Base-by-base conservation (phyloP, 2,797 vertebrate species). In the Rhinatrema bivittatum region DNA sequence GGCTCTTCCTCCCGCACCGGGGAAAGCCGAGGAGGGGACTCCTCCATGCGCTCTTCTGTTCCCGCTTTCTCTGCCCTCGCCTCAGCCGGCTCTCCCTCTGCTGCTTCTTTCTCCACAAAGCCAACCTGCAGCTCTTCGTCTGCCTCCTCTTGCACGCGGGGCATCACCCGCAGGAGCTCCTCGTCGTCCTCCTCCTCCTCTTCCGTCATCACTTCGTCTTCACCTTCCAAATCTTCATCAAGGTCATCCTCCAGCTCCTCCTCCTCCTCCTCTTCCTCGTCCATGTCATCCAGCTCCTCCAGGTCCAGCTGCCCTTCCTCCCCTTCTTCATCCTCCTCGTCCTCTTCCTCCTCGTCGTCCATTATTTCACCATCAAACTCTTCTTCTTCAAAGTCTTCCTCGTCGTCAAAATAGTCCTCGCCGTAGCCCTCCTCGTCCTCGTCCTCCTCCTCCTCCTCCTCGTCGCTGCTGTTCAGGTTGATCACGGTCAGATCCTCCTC, bases 381-480 rank as follows among this genome's bases (percentile, higher is more conserved):
- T 5, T 86, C 83, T 6, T 87, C 47, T 2, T 43, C 70, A 10
- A 72, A 75, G 12, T 70, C 50, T 19, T 78, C 82, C 1, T 85
- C 85, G 1, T 76, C 71, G 4, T 76, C 50, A 1, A 77, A 55
- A 1, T 84, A 84, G 1, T 74, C 75, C 0, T 83, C 85, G 0
- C 73, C 68, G 0, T 70, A 66, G 0, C 70, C 60, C 0, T 81
- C 87, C 0, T 90, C 82, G 4, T 88, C 85, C 2, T 91, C 88
- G 1, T 92, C 89, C 0, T 90, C 88, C 0, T 88, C 89, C 1
- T 89, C 86, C 5, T 89, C 89, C 8, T 93, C 90, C 0, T 93
- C 90, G 4, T 93, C 91, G 0, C 89, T 89, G 64, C 90, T 93
- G 60, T 91, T 94, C 39, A 92, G 94, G 53, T 92, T 92, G 44